Conservation (phyloP, 2,113 vertebrate genomes). For the Archilochus colubris region DNA sequence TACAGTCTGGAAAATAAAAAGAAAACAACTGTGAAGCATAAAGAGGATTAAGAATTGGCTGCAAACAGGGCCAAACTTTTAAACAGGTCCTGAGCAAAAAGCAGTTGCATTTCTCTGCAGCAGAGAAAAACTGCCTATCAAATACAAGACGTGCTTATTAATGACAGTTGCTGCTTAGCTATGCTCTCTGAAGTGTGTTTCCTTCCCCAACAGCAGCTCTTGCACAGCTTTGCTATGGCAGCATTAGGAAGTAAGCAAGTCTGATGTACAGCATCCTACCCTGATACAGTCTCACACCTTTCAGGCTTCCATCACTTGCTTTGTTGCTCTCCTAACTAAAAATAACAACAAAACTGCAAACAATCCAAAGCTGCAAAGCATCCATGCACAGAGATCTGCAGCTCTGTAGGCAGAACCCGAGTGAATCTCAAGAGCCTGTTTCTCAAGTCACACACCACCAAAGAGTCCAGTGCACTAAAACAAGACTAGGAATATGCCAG, state of each 20-base stretch:
- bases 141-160: neutral
- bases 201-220: neutral
- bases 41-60: neutral
- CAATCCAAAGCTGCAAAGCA: neutral
- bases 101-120: neutral
- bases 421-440: neutral
- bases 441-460: rapidly evolving
- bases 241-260: neutral
- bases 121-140: neutral
- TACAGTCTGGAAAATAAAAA: slow-evolving; percentile 8
- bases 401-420: neutral
- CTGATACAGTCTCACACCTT: neutral
- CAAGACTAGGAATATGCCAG: neutral
- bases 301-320: neutral
- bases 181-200: neutral
- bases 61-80: neutral
- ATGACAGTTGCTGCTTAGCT: neutral
- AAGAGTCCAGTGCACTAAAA: neutral
- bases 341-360: neutral
- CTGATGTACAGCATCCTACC: neutral
- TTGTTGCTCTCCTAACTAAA: neutral
- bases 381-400: neutral
- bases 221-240: neutral
- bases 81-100: neutral
- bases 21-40: neutral